A percentile compares a stretch with the other conserved stretches of the same genome.
phyloP scores from a whole-genome alignment of 2,797 vertebrate genomes.

The Takifugu ocellatus region DNA sequence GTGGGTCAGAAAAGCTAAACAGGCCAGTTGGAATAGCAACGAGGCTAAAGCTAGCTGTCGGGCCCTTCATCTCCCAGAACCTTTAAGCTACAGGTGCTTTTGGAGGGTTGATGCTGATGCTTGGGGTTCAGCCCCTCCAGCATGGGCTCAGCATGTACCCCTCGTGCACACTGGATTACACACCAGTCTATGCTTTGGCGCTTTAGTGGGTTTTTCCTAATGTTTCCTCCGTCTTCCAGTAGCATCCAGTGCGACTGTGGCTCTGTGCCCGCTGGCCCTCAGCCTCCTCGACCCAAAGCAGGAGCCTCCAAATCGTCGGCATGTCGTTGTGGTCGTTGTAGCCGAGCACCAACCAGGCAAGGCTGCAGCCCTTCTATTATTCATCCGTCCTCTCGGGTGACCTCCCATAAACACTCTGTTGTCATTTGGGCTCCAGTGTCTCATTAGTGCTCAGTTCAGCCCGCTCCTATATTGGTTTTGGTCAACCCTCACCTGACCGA shows the following conservation, averaged over 20 bases:
- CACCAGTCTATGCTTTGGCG: no score
- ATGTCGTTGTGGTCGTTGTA: constrained; percentile 5
- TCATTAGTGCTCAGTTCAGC: constrained; percentile 65
- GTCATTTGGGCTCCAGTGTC: constrained; percentile 74
- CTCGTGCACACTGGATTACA: constrained; percentile 19
- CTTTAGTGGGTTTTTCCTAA: not conserved
- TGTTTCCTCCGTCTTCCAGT: not conserved
- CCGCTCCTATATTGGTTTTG: constrained; percentile 51
- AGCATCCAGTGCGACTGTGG: not conserved
- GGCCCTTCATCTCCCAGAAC: not conserved
- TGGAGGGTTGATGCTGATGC: not conserved
- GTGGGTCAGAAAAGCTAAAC: no score
- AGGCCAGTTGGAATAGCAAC: not conserved
- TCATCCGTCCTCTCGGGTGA: constrained; percentile 61
- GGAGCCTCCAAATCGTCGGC: constrained; percentile 30
- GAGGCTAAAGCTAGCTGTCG: not conserved
- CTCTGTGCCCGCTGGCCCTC: constrained; percentile 34
- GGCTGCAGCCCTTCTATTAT: constrained; percentile 61
- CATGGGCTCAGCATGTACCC: no score
- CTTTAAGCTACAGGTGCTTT: no score
- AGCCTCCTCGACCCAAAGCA: constrained; percentile 1
- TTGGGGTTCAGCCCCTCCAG: no score
- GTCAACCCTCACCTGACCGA: constrained; percentile 16
- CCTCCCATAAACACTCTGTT: constrained; percentile 70
- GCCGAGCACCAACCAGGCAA: constrained; percentile 33